Conservation (phyloP, 2,797 vertebrate genomes). For the Oreochromis grahami region DNA sequence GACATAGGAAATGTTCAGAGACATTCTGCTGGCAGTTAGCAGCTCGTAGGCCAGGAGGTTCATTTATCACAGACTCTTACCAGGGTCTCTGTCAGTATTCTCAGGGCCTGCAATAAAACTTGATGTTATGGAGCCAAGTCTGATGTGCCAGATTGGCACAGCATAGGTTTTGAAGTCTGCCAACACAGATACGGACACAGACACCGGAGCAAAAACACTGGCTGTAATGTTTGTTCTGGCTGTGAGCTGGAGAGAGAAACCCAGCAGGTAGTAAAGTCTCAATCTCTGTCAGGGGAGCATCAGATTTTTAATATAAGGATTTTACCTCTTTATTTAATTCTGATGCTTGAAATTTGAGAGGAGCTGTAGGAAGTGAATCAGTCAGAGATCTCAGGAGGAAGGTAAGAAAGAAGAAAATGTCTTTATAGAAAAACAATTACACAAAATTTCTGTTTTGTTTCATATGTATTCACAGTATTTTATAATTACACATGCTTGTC, state of each 20-base stretch:
- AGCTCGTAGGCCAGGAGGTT: conserved; percentile 25
- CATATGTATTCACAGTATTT: neutral
- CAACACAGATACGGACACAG: conserved; percentile 20
- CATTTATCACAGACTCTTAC: conserved; percentile 56
- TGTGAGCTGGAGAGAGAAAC: neutral
- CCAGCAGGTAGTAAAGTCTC: conserved; percentile 4
- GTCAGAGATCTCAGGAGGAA: neutral
- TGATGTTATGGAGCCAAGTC: conserved; percentile 29
- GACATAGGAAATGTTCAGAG: conserved; percentile 62
- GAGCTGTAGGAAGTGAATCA: neutral
- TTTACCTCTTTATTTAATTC: neutral
- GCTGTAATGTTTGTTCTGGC: conserved; percentile 13
- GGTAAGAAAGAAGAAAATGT: neutral
- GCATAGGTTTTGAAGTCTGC: neutral
- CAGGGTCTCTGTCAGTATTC: conserved; percentile 51
- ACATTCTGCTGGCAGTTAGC: conserved; percentile 53
- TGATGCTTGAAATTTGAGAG: neutral
- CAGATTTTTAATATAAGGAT: neutral
- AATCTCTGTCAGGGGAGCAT: neutral
- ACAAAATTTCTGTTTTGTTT: neutral
- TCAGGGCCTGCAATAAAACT: conserved; percentile 58
- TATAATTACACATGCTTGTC: neutral
- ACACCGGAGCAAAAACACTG: conserved; percentile 1
- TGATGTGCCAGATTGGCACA: conserved; percentile 44
- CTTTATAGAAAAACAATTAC: neutral